These are phyloP conservation scores for Lithosia quadra DNA, from an alignment of 2,888 invertebrate species.

Conservation along the genomic window DNA sequence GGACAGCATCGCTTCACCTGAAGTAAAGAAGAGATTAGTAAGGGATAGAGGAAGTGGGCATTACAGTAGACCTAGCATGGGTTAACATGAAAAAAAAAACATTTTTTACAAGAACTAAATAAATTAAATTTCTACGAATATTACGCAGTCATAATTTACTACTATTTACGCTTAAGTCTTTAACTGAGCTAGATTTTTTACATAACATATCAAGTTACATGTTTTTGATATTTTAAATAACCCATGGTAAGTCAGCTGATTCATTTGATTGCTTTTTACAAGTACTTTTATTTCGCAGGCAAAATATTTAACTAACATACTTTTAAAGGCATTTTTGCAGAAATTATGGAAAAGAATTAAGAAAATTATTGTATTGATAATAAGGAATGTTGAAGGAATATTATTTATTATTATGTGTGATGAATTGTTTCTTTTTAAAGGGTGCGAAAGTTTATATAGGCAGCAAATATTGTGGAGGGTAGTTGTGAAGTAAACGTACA, in stretches of 20 bases:
- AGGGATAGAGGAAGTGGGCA: constrained; percentile 5
- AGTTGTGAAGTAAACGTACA: constrained; percentile 32
- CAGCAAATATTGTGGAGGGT: constrained; percentile 31
- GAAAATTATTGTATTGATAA: neutral
- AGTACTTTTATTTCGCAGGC: constrained; percentile 1
- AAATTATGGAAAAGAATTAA: neutral
- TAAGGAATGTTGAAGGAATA: neutral
- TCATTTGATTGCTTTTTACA: neutral
- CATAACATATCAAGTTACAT: neutral
- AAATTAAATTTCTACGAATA: no score
- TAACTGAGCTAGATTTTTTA: no score
- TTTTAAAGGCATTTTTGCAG: constrained; percentile 9
- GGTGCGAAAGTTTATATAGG: constrained; percentile 31
- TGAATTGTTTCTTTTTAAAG: constrained; percentile 7
- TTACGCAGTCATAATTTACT: no score
- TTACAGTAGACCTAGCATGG: constrained; percentile 5
- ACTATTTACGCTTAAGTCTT: no score
- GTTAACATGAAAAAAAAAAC: no score
- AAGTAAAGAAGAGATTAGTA: constrained; percentile 39
- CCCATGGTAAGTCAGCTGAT: constrained; percentile 8
- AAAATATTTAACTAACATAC: neutral
- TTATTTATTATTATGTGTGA: neutral
- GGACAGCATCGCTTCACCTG: constrained; percentile 97
- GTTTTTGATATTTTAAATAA: neutral
- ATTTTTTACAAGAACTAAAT: no score